Conservation (phyloP, 1,140 invertebrate species). For the Drosophila pseudoananassae region DNA sequence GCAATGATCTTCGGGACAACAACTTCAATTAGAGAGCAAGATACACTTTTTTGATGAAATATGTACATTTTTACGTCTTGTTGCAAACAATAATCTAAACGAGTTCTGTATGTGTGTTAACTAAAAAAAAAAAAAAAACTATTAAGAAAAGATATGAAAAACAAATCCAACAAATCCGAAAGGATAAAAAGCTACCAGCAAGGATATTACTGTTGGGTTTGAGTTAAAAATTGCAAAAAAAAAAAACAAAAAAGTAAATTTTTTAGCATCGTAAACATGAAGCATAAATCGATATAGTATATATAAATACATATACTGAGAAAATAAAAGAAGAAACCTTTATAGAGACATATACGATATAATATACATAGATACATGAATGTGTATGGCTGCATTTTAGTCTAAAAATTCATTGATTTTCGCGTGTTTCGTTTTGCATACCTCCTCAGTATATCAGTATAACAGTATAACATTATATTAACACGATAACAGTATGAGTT, state of each 20-base stretch:
- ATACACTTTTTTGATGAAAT: constrained; percentile 39
- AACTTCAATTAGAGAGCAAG: constrained; percentile 33
- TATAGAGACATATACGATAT: constrained; percentile 10
- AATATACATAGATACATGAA: constrained; percentile 33
- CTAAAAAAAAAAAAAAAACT: constrained; percentile 8
- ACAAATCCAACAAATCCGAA: constrained; percentile 14
- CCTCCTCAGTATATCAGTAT: constrained; percentile 15
- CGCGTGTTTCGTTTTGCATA: not conserved
- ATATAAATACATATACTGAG: constrained; percentile 20
- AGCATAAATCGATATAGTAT: constrained; percentile 6
- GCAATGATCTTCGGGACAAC: constrained; percentile 7
- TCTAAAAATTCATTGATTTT: constrained; percentile 21
- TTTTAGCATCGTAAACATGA: constrained; percentile 3
- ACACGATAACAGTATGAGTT: not conserved
- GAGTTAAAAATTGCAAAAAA: not conserved
- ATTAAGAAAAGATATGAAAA: constrained; percentile 6
- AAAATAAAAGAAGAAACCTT: not conserved
- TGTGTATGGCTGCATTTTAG: constrained; percentile 55
- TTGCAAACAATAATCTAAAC: constrained; percentile 48
- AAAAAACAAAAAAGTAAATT: not conserved
- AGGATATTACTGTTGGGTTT: constrained; percentile 2
- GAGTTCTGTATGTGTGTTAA: constrained; percentile 59
- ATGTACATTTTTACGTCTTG: constrained; percentile 57
- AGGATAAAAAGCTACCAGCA: constrained; percentile 1
- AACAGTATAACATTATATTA: not conserved